Conservation (phyloP, 2,888 invertebrate species). For the Actias luna region DNA sequence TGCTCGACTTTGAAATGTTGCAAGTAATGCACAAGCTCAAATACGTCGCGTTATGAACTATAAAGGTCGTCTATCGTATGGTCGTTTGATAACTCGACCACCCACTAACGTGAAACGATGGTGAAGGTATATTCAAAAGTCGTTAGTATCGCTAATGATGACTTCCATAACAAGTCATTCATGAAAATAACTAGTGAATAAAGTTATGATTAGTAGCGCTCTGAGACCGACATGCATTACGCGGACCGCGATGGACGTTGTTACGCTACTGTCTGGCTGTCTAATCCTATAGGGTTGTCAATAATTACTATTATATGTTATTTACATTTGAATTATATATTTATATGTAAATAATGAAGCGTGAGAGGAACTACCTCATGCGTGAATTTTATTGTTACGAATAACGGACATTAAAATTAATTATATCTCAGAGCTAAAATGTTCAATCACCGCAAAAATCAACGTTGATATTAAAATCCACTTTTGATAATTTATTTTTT, state of each 20-base stretch:
- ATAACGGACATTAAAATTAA: too few species aligned
- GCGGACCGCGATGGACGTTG: conserved; percentile 14
- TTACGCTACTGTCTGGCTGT: conserved; percentile 12
- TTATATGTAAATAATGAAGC: not conserved
- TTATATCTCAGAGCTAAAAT: too few species aligned
- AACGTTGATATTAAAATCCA: too few species aligned
- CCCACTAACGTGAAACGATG: not conserved
- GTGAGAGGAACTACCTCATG: too few species aligned
- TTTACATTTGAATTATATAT: not conserved
- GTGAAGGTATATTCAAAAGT: not conserved
- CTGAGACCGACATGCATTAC: conserved; percentile 16
- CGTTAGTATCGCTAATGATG: not conserved
- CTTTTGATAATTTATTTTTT: too few species aligned
- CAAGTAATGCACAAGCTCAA: not conserved
- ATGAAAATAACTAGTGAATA: conserved; percentile 14
- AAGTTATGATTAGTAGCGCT: conserved; percentile 12
- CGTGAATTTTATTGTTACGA: too few species aligned
- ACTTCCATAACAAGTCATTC: conserved; percentile 5
- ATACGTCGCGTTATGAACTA: not conserved
- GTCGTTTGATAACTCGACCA: not conserved
- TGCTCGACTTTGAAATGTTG: too few species aligned
- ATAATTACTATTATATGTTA: not conserved
- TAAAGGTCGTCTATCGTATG: not conserved
- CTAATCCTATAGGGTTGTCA: not conserved
- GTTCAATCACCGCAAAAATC: too few species aligned